A percentile compares a stretch with the other conserved stretches of the same genome.
Conservation (phyloP, 2,113 vertebrate species). For the Galbula dea region DNA sequence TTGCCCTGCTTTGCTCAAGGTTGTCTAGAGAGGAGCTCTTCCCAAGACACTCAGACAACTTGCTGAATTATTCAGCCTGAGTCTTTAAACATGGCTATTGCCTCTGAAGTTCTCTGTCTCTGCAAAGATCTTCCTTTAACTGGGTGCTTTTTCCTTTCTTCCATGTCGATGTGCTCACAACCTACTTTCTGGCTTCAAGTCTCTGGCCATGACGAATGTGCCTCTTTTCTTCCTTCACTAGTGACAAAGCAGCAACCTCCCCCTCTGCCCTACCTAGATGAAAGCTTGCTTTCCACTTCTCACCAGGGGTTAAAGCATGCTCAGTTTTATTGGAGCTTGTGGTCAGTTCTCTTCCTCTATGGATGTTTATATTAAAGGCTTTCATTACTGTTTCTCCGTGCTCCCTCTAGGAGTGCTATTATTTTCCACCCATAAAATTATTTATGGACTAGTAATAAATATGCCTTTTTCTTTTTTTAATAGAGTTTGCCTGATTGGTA, state of each 20-base stretch:
- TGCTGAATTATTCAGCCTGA: not conserved
- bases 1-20: not conserved
- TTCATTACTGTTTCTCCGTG: conserved; percentile 38
- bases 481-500: conserved; percentile 28
- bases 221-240: not conserved
- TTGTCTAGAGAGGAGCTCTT: not conserved
- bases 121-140: not conserved
- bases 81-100: not conserved
- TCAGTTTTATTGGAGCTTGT: conserved; percentile 58
- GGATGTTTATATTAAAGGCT: conserved; percentile 64
- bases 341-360: conserved; percentile 52
- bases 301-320: conserved; percentile 32
- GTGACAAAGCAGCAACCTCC: not conserved
- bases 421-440: conserved; percentile 65
- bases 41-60: not conserved
- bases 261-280: conserved; percentile 25
- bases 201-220: not conserved
- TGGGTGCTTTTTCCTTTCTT: not conserved
- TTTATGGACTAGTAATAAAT: conserved; percentile 62
- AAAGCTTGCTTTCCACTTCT: conserved; percentile 39
- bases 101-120: not conserved
- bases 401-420: conserved; percentile 59
- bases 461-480: not conserved
- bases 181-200: not conserved
- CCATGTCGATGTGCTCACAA: not conserved